Conservation (phyloP, 2,113 vertebrate species). For the Platichthys stellatus region DNA sequence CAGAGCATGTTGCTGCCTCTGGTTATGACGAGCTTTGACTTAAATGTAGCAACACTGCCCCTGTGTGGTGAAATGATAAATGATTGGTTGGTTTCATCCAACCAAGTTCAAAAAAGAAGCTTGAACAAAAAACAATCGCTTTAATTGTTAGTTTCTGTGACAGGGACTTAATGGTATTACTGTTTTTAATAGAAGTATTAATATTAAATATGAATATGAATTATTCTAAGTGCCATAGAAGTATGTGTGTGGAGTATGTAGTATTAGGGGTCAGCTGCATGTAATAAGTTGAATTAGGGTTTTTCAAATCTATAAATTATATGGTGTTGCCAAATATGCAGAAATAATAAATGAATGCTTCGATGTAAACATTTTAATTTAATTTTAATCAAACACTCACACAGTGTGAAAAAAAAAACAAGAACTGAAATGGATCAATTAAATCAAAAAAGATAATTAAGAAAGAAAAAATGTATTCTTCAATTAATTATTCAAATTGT, state of each 20-base stretch:
- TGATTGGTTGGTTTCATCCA: neutral
- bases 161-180: too few relatives aligned
- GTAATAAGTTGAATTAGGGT: neutral
- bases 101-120: neutral
- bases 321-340: neutral
- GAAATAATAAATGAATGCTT: too few relatives aligned
- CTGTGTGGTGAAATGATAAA: conserved; percentile 54
- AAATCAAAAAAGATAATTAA: too few relatives aligned
- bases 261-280: neutral
- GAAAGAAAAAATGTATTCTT: too few relatives aligned
- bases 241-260: neutral
- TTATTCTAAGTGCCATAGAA: neutral
- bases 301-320: neutral
- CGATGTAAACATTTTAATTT: too few relatives aligned
- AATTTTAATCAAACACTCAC: too few relatives aligned
- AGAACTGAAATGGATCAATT: too few relatives aligned
- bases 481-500: too few relatives aligned
- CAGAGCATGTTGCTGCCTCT: neutral
- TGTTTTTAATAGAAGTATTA: too few relatives aligned
- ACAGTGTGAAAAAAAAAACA: too few relatives aligned
- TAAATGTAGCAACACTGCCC: conserved; percentile 64
- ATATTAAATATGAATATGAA: too few relatives aligned
- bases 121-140: neutral
- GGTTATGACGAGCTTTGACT: neutral
- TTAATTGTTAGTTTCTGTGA: too few relatives aligned